phyloP scores from a whole-genome alignment of 2,113 vertebrate species.

The Lasiurus cinereus region DNA sequence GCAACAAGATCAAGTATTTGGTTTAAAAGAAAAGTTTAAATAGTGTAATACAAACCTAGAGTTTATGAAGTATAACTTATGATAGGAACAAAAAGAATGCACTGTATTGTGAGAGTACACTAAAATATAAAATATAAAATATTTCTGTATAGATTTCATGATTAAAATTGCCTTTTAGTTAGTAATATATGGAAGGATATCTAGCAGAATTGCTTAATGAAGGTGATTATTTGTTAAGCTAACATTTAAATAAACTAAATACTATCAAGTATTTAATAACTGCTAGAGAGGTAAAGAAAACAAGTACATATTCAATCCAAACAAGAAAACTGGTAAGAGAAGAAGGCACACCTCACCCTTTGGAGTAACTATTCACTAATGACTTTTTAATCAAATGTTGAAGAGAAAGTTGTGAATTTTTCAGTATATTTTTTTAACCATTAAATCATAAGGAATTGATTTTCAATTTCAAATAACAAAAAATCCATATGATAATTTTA shows the following conservation, averaged over 20 bases:
- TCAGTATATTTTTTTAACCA: neutral
- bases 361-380: neutral
- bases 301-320: accelerated
- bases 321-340: neutral
- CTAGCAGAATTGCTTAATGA: neutral
- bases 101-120: neutral
- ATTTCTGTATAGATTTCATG: neutral
- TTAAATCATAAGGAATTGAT: constrained; percentile 14
- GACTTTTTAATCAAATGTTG: neutral
- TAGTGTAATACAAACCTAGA: neutral
- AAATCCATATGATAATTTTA: neutral
- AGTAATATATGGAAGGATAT: neutral
- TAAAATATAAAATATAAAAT: neutral
- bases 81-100: neutral
- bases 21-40: neutral
- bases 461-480: constrained; percentile 37
- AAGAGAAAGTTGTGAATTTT: neutral
- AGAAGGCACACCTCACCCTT: neutral
- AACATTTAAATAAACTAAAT: neutral
- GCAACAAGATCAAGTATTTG: neutral
- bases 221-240: neutral
- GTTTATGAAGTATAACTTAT: neutral
- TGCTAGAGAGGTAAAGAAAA: neutral
- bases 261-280: neutral
- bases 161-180: neutral